Conservation (phyloP, 1,140 invertebrate genomes). For the Drosophila tristis region DNA sequence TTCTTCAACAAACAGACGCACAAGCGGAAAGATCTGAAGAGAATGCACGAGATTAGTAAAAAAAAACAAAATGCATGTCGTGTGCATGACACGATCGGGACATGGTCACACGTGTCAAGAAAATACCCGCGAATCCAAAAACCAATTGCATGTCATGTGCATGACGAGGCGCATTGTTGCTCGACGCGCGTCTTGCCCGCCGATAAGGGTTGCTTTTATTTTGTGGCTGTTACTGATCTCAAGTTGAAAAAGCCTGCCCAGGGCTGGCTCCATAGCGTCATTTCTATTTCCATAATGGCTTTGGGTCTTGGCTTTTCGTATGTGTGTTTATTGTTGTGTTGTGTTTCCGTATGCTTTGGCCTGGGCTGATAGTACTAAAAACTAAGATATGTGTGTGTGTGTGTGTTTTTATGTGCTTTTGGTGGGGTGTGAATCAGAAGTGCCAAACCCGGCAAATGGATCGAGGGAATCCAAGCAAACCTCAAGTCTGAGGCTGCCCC, state of each 20-base stretch:
- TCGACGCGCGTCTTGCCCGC: too few species aligned
- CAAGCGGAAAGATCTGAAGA: too few species aligned
- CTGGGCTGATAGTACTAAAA: constrained; percentile 51
- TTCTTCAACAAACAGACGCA: too few species aligned
- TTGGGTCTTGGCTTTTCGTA: constrained; percentile 32
- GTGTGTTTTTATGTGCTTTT: constrained; percentile 13
- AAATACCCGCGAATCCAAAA: too few species aligned
- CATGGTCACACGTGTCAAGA: too few species aligned
- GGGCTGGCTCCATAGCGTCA: constrained; percentile 50
- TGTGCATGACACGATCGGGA: too few species aligned
- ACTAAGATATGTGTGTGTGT: constrained; percentile 3
- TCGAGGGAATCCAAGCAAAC: too few species aligned
- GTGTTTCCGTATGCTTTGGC: constrained; percentile 50
- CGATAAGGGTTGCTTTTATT: constrained; percentile 4
- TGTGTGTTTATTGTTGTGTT: constrained; percentile 9
- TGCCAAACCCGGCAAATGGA: constrained; percentile 1
- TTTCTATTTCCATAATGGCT: constrained; percentile 78
- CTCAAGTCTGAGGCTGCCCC: too few species aligned
- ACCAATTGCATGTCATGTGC: too few species aligned
- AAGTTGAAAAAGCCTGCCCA: not conserved
- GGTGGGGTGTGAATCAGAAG: constrained; percentile 30
- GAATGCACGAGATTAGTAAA: too few species aligned
- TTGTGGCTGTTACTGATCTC: constrained; percentile 7
- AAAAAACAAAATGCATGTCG: too few species aligned
- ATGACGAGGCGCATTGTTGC: too few species aligned